Conservation (phyloP, 1,140 invertebrate species). For the Bombus superbus region DNA sequence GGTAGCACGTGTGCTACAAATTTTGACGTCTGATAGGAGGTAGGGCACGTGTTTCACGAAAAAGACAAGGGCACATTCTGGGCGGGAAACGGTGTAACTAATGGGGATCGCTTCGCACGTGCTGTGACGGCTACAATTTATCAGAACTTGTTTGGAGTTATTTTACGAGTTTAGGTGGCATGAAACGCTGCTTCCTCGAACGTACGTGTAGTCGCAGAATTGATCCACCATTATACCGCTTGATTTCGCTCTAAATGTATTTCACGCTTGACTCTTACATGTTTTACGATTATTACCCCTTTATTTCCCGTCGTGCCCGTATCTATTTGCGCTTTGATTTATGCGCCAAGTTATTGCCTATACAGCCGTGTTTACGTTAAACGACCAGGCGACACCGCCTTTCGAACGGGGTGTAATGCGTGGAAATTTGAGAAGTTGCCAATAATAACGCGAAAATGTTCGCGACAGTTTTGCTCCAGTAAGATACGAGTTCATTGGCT, state of each 20-base stretch:
- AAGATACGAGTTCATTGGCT: neutral
- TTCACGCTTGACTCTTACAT: constrained; percentile 47
- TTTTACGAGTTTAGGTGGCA: constrained; percentile 66
- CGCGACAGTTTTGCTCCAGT: neutral
- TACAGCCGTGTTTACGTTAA: constrained; percentile 21
- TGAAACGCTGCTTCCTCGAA: constrained; percentile 52
- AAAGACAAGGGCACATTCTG: constrained; percentile 66
- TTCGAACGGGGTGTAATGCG: neutral
- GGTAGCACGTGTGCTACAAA: constrained; percentile 64
- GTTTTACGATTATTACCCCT: constrained; percentile 53
- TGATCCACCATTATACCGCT: constrained; percentile 44
- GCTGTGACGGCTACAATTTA: constrained; percentile 69
- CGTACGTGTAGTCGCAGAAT: constrained; percentile 38
- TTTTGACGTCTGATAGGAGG: constrained; percentile 65
- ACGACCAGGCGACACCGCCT: constrained; percentile 10
- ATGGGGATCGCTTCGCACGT: constrained; percentile 67
- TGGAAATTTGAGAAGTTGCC: constrained; percentile 15
- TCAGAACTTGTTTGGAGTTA: constrained; percentile 70
- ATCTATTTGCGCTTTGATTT: constrained; percentile 44
- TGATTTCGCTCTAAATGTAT: constrained; percentile 51
- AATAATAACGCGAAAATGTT: neutral
- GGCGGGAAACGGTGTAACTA: constrained; percentile 60
- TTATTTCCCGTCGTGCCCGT: constrained; percentile 29
- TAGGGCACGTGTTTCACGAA: constrained; percentile 61
- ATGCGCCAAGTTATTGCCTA: constrained; percentile 26